A percentile compares a stretch with the other conserved stretches of the same genome.
phyloP scores from a whole-genome alignment of 2,797 vertebrate genomes.

The Gadopsis marmoratus region DNA sequence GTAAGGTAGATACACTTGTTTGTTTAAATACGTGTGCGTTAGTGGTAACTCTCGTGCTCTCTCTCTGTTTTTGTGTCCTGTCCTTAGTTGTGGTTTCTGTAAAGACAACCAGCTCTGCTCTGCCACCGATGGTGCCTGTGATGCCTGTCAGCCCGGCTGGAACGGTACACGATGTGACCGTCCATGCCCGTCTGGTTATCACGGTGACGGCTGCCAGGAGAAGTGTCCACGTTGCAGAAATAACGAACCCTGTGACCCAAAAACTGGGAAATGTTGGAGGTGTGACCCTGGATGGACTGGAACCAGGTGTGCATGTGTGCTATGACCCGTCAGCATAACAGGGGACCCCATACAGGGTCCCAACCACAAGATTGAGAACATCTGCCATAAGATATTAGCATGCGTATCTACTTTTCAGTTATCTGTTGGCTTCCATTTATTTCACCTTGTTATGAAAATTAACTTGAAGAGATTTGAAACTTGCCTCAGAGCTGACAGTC shows the following conservation, averaged over 20 bases:
- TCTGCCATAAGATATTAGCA: background rate
- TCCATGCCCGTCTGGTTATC: slow-evolving; percentile 83
- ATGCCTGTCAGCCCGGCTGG: slow-evolving; percentile 91
- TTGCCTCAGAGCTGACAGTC: background rate
- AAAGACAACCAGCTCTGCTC: slow-evolving; percentile 84
- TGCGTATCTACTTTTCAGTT: background rate
- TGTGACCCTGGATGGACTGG: slow-evolving; percentile 92
- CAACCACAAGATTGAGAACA: background rate
- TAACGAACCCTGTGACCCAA: slow-evolving; percentile 84
- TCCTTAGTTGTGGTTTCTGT: slow-evolving; percentile 88
- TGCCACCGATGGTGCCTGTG: slow-evolving; percentile 86
- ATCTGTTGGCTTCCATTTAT: background rate
- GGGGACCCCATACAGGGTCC: background rate
- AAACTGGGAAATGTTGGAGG: slow-evolving; percentile 85
- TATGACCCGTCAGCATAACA: background rate
- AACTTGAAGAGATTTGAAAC: background rate
- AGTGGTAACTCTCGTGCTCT: background rate
- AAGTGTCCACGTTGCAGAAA: slow-evolving; percentile 87
- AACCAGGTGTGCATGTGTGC: slow-evolving; percentile 82
- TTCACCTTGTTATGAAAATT: background rate
- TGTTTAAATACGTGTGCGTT: background rate
- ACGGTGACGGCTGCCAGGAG: slow-evolving; percentile 87
- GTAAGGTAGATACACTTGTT: background rate
- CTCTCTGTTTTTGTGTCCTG: background rate
- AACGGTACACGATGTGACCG: slow-evolving; percentile 89